phyloP scores from a whole-genome alignment of 2,797 vertebrate species.

The Myotis planiceps region DNA sequence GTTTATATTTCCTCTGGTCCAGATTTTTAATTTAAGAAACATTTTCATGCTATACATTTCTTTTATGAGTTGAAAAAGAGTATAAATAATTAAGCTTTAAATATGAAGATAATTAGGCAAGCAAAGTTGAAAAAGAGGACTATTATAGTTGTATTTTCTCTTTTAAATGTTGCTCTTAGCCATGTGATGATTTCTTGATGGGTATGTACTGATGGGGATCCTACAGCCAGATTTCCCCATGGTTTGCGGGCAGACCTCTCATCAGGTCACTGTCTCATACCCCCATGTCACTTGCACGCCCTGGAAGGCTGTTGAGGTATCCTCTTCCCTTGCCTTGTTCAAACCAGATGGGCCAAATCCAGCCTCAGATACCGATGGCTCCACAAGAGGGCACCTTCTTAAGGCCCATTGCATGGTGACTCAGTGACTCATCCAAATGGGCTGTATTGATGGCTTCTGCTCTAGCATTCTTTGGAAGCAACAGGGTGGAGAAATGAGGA shows the following conservation, averaged over 20 bases:
- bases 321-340: not conserved
- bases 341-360: not conserved
- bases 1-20: slow-evolving; percentile 52
- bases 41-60: not conserved
- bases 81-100: slow-evolving; percentile 8
- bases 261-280: not conserved
- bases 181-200: not conserved
- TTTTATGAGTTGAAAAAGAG: not conserved
- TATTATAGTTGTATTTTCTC: not conserved
- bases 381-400: not conserved
- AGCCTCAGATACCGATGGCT: not conserved
- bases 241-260: not conserved
- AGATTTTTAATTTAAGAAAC: slow-evolving; percentile 44
- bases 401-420: not conserved
- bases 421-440: not conserved
- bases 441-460: not conserved
- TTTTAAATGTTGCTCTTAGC: not conserved
- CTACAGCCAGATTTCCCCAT: not conserved
- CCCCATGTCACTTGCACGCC: not conserved
- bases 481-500: not conserved
- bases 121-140: not conserved
- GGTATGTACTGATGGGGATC: not conserved
- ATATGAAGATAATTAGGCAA: not conserved
- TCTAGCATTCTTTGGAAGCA: not conserved
- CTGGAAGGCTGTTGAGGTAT: not conserved